Base-by-base conservation (phyloP, 1,140 invertebrate genomes). In the Psilanteris sp. region DNA sequence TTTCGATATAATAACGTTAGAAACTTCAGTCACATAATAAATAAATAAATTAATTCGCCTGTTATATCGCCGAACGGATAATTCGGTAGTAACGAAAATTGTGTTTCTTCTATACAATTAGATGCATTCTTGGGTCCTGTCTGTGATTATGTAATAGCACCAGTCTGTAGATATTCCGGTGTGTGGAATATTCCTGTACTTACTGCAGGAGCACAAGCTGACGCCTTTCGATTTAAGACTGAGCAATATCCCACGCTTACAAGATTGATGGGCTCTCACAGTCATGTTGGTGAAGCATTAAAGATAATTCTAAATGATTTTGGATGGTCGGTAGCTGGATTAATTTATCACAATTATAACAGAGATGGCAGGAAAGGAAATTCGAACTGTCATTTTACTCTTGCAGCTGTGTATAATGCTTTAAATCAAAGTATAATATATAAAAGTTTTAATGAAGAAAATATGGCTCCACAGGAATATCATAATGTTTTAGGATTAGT, bases 61-160 rank as follows among this genome's bases (percentile, higher is more conserved):
- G n/a, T n/a, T n/a, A n/a, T n/a, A n/a, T n/a, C n/a, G n/a, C n/a
- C n/a, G n/a, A n/a, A n/a, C n/a, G n/a, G n/a, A n/a, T n/a, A n/a
- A n/a, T n/a, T n/a, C n/a, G n/a, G n/a, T n/a, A n/a, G n/a, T n/a
- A n/a, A n/a, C n/a, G n/a, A n/a, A n/a, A n/a, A n/a, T n/a, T n/a
- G n/a, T n/a, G n/a, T 36, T 15, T 76, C 77, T 54, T 77, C 62
- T 71, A 66, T 76, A 2, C 75, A 85, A 67, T 79, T 91, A 91
- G 94, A 97, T 87, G 95, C 94, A 0, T 96, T 97, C 81, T 90
- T 98, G 77, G 97, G 96, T 0, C 94, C 96, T 0, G 92, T 96
- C 1, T 98, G 96, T 86, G 95, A 97, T 77, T 98, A 97, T 85
- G 95, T 95, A 2, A 91, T 98, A 43, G 96, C 96, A 0, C 96